Conservation (phyloP, 1,140 invertebrate genomes). For the Portunus trituberculatus region DNA sequence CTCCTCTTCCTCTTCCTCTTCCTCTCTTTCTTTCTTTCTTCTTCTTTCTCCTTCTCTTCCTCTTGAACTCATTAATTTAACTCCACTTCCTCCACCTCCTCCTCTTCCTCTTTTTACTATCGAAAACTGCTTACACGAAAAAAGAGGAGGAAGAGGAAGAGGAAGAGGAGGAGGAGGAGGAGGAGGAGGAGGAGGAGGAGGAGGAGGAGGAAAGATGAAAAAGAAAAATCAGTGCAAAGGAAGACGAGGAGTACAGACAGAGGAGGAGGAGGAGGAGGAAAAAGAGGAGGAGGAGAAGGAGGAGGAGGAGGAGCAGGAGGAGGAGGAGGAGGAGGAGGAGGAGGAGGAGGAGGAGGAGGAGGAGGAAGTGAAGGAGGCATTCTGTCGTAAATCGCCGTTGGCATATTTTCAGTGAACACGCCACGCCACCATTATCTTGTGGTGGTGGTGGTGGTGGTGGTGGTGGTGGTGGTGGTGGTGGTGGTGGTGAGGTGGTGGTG, state of each 20-base stretch:
- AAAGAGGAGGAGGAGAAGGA: too few relatives aligned
- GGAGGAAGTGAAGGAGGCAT: background rate
- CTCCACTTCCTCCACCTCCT: slow-evolving; percentile 26
- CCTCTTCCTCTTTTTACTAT: background rate
- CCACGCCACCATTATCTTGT: background rate
- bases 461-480: background rate
- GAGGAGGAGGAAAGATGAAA: background rate
- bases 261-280: background rate
- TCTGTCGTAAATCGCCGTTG: slow-evolving; percentile 14
- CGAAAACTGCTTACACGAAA: background rate
- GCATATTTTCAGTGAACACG: slow-evolving; percentile 8
- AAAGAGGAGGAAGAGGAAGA: background rate
- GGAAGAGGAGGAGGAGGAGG: background rate
- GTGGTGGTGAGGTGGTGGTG: background rate
- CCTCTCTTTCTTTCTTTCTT: background rate
- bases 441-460: slow-evolving; percentile 16
- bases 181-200: background rate
- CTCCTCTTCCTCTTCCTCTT: slow-evolving; percentile 5
- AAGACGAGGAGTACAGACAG: background rate
- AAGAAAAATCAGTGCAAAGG: background rate
- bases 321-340: background rate
- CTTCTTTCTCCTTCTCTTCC: background rate
- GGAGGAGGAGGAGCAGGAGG: background rate
- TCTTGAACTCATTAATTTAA: background rate
- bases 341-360: background rate